Evolutionary conservation across 2,113 vertebrate genomes (phyloP).

Genomic region (Cromileptes altivelis): DNA sequence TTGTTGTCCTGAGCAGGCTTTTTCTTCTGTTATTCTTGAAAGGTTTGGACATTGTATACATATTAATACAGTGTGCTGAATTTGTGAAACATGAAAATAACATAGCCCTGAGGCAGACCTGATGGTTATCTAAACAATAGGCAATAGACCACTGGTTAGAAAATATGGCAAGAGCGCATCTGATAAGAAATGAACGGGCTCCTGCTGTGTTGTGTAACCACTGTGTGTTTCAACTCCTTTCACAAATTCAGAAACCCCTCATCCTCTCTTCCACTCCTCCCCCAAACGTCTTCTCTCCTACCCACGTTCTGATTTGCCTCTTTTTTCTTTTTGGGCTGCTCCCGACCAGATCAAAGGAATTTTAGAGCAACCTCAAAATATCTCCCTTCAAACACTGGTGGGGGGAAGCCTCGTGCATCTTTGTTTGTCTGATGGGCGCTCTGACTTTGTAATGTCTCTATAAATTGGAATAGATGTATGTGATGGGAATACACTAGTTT

Average conservation of each 20-base stretch:
- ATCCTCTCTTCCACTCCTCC: conserved; percentile 40
- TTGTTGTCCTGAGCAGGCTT: too few relatives aligned
- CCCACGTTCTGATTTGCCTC: conserved; percentile 14
- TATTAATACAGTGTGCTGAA: not conserved
- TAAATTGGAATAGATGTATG: conserved; percentile 45
- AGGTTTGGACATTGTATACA: not conserved
- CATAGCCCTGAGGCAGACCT: not conserved
- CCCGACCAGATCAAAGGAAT: conserved; percentile 74
- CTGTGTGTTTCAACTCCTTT: conserved; percentile 21
- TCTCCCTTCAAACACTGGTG: conserved; percentile 53
- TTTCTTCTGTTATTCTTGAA: not conserved
- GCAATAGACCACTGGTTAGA: not conserved
- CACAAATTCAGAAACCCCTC: conserved; percentile 25
- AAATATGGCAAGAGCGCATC: not conserved
- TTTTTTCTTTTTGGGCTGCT: conserved; percentile 48
- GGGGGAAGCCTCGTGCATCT: conserved; percentile 46
- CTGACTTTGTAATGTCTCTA: conserved; percentile 29
- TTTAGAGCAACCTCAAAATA: conserved; percentile 72
- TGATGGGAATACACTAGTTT: conserved; percentile 43
- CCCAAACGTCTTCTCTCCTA: conserved; percentile 5
- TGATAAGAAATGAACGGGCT: conserved; percentile 11
- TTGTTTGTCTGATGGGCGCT: conserved; percentile 52
- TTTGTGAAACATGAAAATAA: not conserved
- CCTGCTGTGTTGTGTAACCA: conserved; percentile 40
- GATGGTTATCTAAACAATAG: not conserved